These are phyloP conservation scores for Cavia porcellus DNA, from an alignment of 2,113 vertebrate genomes.

Conservation along the genomic window DNA sequence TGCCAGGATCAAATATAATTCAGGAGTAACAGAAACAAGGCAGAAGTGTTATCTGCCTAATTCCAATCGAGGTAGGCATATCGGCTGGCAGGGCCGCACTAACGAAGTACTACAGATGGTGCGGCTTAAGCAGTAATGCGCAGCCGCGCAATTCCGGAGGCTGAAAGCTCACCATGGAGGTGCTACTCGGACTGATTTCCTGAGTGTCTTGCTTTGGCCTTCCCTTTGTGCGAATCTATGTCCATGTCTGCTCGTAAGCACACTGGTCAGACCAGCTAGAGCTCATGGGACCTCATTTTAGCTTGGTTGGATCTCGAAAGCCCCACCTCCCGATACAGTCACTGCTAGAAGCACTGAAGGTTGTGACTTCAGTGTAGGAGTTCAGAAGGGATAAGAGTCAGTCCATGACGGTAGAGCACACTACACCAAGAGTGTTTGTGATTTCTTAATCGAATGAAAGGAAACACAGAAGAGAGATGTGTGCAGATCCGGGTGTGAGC, in stretches of 20 bases:
- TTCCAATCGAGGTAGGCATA: neutral
- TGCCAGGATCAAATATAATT: neutral
- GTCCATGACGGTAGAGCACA: neutral
- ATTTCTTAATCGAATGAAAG: neutral
- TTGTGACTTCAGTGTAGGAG: neutral
- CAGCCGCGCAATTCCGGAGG: neutral
- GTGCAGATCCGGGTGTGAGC: neutral
- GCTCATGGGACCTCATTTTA: neutral
- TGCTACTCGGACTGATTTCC: neutral
- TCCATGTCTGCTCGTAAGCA: neutral
- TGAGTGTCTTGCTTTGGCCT: neutral
- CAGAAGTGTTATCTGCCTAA: neutral
- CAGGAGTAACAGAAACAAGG: neutral
- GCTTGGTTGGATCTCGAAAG: neutral
- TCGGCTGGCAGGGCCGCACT: neutral
- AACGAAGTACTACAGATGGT: neutral
- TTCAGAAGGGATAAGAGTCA: neutral
- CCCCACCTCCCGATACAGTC: neutral
- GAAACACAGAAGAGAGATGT: neutral
- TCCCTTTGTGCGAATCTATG: neutral
- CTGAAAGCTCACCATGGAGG: neutral
- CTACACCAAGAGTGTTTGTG: neutral
- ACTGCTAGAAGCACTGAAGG: neutral
- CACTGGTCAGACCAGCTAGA: neutral
- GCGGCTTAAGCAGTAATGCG: neutral